Conservation (phyloP, 2,797 vertebrate species). For the Nannoperca obscura region DNA sequence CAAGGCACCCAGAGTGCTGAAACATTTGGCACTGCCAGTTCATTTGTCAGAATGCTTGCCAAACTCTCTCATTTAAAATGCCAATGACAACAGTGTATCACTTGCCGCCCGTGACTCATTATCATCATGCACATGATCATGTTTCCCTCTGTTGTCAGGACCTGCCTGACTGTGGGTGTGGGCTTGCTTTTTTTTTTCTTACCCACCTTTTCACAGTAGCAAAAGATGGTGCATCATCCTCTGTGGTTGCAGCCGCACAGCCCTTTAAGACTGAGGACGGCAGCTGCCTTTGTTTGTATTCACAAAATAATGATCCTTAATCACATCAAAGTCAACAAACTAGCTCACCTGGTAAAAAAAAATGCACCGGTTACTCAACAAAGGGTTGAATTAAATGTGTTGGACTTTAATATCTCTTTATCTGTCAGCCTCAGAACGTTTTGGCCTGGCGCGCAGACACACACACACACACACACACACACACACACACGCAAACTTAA, state of each 20-base stretch:
- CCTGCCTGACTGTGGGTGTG: not conserved
- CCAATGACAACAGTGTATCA: constrained; percentile 21
- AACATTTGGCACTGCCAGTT: constrained; percentile 31
- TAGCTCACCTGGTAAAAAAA: not conserved
- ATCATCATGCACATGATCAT: constrained; percentile 3
- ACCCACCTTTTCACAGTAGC: not conserved
- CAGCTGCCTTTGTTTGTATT: constrained; percentile 10
- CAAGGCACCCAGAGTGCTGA: constrained; percentile 11
- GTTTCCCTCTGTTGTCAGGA: constrained; percentile 1
- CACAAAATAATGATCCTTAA: not conserved
- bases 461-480: not conserved
- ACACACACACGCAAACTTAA: constrained; percentile 22
- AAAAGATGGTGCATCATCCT: not conserved
- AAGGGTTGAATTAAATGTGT: constrained; percentile 10
- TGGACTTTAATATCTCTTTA: not conserved
- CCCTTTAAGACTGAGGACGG: not conserved
- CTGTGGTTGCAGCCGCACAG: not conserved
- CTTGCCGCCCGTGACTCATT: constrained; percentile 17
- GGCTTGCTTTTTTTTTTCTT: not conserved
- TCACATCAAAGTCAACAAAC: not conserved
- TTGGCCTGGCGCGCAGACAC: not conserved
- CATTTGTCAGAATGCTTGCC: constrained; percentile 22
- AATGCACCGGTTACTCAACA: not conserved
- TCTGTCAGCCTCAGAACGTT: not conserved
- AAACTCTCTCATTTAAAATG: constrained; percentile 24